These are phyloP conservation scores for Cladopsammia gracilis DNA, from an alignment of 64 coral and sea anemone genomes.

Conservation along the genomic window DNA sequence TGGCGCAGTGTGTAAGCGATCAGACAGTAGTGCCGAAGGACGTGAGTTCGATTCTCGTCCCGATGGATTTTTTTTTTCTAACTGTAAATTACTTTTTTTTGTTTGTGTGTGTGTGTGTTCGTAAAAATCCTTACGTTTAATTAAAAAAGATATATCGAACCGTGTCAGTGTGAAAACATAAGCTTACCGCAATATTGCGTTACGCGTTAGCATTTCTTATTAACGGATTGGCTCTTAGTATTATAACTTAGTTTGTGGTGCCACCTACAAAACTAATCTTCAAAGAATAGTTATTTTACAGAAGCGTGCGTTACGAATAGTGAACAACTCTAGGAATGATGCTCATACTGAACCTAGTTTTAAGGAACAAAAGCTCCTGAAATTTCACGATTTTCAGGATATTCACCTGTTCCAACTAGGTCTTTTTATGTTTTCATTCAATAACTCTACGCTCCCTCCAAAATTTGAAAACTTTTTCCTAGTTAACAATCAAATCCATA, in stretches of 20 bases:
- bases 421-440: conserved; percentile 32
- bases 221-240: not conserved
- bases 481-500: conserved; percentile 15
- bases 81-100: too few relatives aligned
- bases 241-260: not conserved
- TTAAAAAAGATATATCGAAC: too few relatives aligned
- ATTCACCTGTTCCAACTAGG: conserved; percentile 12
- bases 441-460: conserved; percentile 5
- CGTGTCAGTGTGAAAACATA: too few relatives aligned
- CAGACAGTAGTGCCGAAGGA: too few relatives aligned
- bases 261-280: not conserved
- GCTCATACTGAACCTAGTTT: conserved; percentile 13
- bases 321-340: not conserved
- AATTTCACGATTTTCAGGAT: not conserved
- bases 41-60: too few relatives aligned
- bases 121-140: too few relatives aligned
- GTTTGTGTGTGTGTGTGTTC: too few relatives aligned
- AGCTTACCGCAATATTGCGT: too few relatives aligned
- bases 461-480: not conserved
- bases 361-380: not conserved
- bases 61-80: too few relatives aligned
- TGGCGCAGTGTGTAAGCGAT: too few relatives aligned
- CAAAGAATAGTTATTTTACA: not conserved
- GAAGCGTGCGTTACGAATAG: conserved; percentile 12
- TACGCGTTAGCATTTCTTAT: too few relatives aligned